Evolutionary conservation across 2,797 vertebrate species (phyloP).

Genomic region (Cuniculus paca): DNA sequence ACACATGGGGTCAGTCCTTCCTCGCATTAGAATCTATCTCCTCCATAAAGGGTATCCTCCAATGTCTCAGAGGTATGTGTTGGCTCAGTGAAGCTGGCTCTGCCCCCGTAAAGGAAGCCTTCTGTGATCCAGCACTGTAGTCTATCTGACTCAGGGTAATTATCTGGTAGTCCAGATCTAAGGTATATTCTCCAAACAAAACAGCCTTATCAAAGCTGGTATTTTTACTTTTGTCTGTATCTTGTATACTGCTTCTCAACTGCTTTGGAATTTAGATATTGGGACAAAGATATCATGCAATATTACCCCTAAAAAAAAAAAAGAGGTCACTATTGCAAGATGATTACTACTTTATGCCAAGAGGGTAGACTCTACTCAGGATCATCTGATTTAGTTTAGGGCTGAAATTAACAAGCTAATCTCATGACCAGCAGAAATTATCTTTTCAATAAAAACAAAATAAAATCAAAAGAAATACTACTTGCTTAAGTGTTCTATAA

Average conservation of each 20-base stretch:
- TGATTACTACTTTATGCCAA: neutral
- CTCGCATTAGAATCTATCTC: neutral
- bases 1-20: neutral
- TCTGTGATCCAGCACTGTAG: neutral
- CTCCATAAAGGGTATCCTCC: neutral
- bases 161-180: neutral
- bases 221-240: slow-evolving; percentile 39
- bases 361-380: neutral
- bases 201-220: neutral
- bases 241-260: neutral
- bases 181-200: neutral
- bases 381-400: slow-evolving; percentile 42
- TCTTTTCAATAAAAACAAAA: slow-evolving; percentile 53
- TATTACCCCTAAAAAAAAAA: slow-evolving; percentile 49
- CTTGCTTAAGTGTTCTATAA: slow-evolving; percentile 3
- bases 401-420: slow-evolving; percentile 60
- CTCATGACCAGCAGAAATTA: slow-evolving; percentile 35
- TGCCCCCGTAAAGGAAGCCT: neutral
- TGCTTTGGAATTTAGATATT: slow-evolving; percentile 28
- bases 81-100: neutral
- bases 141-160: neutral
- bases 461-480: slow-evolving; percentile 58
- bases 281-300: neutral
- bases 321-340: neutral
- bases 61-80: neutral